phyloP scores from a whole-genome alignment of 2,113 vertebrate species.

The Pelecanoides urinatrix region DNA sequence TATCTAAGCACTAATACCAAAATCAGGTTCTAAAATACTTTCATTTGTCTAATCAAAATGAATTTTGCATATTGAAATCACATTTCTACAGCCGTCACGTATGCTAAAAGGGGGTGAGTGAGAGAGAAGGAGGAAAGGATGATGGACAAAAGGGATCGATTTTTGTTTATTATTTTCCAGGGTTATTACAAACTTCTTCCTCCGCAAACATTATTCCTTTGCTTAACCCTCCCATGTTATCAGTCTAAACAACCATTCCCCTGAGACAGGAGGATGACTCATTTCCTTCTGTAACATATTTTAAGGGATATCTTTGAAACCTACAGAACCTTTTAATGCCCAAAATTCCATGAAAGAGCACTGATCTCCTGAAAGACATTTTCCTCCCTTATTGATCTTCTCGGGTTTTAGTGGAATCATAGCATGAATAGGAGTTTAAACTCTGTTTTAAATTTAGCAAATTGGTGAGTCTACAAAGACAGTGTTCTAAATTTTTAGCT shows the following conservation, averaged over 20 bases:
- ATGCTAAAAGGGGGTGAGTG: neutral
- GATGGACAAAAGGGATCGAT: neutral
- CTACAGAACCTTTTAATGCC: neutral
- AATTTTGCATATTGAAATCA: neutral
- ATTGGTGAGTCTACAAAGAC: neutral
- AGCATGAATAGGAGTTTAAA: neutral
- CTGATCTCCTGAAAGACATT: neutral
- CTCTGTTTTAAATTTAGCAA: neutral
- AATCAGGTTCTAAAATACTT: neutral
- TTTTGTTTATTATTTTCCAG: neutral
- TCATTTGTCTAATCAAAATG: neutral
- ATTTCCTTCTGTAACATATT: neutral
- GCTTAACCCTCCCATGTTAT: neutral
- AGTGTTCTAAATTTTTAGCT: neutral
- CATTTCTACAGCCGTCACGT: neutral
- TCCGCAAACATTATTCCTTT: neutral
- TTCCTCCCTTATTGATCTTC: neutral
- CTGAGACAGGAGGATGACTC: neutral
- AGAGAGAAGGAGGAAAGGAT: neutral
- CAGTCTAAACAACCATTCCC: neutral
- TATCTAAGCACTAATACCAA: neutral
- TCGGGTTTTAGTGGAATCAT: neutral
- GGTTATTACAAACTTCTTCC: neutral
- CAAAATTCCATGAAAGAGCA: neutral
- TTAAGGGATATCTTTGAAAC: neutral